phyloP scores from a whole-genome alignment of 2,888 invertebrate species.

The Leptopilina syphax region DNA sequence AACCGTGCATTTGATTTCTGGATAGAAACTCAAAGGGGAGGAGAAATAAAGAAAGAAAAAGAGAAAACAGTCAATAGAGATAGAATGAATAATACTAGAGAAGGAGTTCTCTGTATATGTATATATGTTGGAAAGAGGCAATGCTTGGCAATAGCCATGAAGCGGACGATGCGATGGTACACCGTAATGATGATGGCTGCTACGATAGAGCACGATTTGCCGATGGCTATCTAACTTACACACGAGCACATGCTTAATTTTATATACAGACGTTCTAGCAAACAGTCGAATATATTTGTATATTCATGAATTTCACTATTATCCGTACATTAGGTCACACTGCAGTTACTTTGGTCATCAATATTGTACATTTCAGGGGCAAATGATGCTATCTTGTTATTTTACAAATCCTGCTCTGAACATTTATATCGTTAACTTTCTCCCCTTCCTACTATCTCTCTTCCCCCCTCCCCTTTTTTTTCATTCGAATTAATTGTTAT shows the following conservation, averaged over 20 bases:
- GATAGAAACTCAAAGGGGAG: neutral
- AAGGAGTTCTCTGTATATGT: neutral
- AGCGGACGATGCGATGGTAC: conserved; percentile 33
- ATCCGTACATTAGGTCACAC: conserved; percentile 39
- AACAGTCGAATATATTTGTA: conserved; percentile 11
- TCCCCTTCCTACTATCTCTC: neutral
- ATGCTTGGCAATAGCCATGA: conserved; percentile 23
- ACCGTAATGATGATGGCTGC: conserved; percentile 40
- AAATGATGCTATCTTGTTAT: conserved; percentile 42
- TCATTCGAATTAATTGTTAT: neutral
- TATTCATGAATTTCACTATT: conserved; percentile 27
- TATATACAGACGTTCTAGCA: conserved; percentile 19
- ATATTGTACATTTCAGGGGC: conserved; percentile 41
- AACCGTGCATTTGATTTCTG: conserved; percentile 16
- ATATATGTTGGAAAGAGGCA: neutral
- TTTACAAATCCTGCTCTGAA: conserved; percentile 24
- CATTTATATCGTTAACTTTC: neutral
- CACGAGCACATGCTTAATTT: conserved; percentile 42
- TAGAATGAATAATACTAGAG: conserved; percentile 9
- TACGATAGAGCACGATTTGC: conserved; percentile 39
- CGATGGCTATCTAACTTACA: conserved; percentile 48
- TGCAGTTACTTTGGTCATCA: conserved; percentile 37
- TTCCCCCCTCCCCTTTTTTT: neutral
- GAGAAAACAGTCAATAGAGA: conserved; percentile 11
- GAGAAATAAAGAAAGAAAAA: conserved; percentile 31